These are phyloP conservation scores for Drosophila murphyi DNA, from an alignment of 1,140 invertebrate species.

Conservation along the genomic window DNA sequence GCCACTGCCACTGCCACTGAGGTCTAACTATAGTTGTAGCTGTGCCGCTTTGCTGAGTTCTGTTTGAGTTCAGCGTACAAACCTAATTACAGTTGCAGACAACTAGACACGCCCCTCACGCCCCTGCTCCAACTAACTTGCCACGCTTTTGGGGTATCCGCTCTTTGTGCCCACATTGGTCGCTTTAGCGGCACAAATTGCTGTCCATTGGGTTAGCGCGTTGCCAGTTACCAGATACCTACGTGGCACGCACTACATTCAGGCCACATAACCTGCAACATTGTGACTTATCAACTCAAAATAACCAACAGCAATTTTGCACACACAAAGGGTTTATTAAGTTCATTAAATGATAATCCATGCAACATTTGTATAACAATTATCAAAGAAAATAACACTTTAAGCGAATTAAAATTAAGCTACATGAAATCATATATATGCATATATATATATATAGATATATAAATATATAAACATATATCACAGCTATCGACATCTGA, in stretches of 20 bases:
- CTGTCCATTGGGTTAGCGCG: slow-evolving; percentile 71
- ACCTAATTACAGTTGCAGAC: slow-evolving; percentile 78
- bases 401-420: too few species aligned
- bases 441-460: neutral
- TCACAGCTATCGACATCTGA: neutral
- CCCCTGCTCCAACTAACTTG: neutral
- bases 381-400: neutral
- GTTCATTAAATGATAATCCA: too few species aligned
- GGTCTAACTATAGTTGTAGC: slow-evolving; percentile 21
- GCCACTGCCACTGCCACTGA: slow-evolving; percentile 11
- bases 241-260: slow-evolving; percentile 2
- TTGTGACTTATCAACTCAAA: slow-evolving; percentile 70
- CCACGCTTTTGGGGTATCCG: neutral
- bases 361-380: neutral
- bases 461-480: neutral
- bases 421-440: neutral
- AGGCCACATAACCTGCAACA: slow-evolving; percentile 71
- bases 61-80: slow-evolving; percentile 55
- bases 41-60: slow-evolving; percentile 24
- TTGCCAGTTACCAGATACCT: slow-evolving; percentile 6
- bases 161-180: slow-evolving; percentile 34
- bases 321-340: neutral
- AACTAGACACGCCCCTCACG: slow-evolving; percentile 8
- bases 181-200: slow-evolving; percentile 77
- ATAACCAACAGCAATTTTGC: neutral